Conservation (phyloP, 2,888 invertebrate species). For the Aproaerema taeniolella region DNA sequence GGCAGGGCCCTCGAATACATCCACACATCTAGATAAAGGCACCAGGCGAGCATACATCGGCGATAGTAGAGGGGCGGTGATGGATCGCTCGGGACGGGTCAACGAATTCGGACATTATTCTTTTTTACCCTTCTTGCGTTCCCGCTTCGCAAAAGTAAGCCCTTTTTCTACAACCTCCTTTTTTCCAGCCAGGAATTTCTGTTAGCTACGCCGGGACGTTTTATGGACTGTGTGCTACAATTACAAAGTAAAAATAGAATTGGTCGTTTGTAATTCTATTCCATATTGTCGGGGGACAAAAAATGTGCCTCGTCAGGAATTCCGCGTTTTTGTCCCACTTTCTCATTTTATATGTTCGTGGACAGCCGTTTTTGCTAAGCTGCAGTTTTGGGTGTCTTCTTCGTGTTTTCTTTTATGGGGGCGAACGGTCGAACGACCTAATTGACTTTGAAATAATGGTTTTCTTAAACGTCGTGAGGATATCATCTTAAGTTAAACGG, state of each 20-base stretch:
- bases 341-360: slow-evolving; percentile 13
- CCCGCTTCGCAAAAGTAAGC: slow-evolving; percentile 71
- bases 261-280: slow-evolving; percentile 62
- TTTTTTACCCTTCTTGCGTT: slow-evolving; percentile 78
- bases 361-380: slow-evolving; percentile 7
- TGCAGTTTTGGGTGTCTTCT: slow-evolving; percentile 8
- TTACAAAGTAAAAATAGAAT: slow-evolving; percentile 75
- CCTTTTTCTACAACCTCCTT: slow-evolving; percentile 74
- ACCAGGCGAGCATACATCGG: slow-evolving; percentile 54
- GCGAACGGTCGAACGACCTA: slow-evolving; percentile 3
- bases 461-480: no score
- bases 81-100: slow-evolving; percentile 78
- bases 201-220: slow-evolving; percentile 54
- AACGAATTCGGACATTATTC: slow-evolving; percentile 79
- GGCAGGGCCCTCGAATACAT: slow-evolving; percentile 51
- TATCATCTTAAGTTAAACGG: no score
- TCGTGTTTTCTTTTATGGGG: slow-evolving; percentile 1
- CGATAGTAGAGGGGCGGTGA: slow-evolving; percentile 71
- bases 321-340: slow-evolving; percentile 23
- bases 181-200: slow-evolving; percentile 66
- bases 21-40: slow-evolving; percentile 63
- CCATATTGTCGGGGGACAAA: slow-evolving; percentile 49
- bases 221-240: slow-evolving; percentile 71
- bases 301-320: slow-evolving; percentile 31
- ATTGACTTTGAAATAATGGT: slow-evolving; percentile 8